These are phyloP conservation scores for Drosophila gaucha DNA, from an alignment of 2,888 invertebrate species.

Conservation along the genomic window DNA sequence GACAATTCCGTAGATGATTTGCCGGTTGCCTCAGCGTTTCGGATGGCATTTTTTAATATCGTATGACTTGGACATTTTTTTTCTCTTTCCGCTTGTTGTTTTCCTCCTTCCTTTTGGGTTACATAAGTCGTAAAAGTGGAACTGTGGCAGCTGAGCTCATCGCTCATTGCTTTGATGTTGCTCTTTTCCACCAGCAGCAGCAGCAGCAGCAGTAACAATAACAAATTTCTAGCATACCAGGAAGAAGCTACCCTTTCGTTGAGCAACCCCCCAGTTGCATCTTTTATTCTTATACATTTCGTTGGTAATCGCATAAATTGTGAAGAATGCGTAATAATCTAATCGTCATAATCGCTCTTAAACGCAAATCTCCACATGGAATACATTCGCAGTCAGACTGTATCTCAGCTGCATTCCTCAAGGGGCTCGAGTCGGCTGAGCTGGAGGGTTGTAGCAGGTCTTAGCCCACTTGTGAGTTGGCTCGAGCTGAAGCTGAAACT, in stretches of 20 bases:
- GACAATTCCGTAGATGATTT: constrained; percentile 80
- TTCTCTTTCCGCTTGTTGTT: constrained; percentile 1
- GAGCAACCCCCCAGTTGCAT: constrained; percentile 40
- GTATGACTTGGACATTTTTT: constrained; percentile 53
- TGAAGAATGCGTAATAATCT: constrained; percentile 79
- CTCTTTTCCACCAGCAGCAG: constrained; percentile 15
- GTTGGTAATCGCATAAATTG: constrained; percentile 77
- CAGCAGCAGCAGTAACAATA: too few species aligned
- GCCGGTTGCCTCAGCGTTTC: constrained; percentile 76
- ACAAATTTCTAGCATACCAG: constrained; percentile 43
- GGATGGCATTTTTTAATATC: constrained; percentile 78
- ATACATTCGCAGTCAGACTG: constrained; percentile 18
- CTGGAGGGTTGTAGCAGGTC: not conserved
- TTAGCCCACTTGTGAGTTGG: constrained; percentile 63
- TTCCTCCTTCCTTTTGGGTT: constrained; percentile 22
- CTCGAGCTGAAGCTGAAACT: too few species aligned
- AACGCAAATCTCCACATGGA: constrained; percentile 56
- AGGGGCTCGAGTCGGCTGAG: not conserved
- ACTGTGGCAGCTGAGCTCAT: constrained; percentile 74
- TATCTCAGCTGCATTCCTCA: constrained; percentile 37
- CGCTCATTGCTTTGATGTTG: constrained; percentile 55
- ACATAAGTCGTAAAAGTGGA: constrained; percentile 57
- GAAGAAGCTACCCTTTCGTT: not conserved
- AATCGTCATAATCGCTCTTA: constrained; percentile 72
- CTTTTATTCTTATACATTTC: constrained; percentile 47